phyloP scores from a whole-genome alignment of 2,888 invertebrate genomes.

The Leptinotarsa peninsularis region DNA sequence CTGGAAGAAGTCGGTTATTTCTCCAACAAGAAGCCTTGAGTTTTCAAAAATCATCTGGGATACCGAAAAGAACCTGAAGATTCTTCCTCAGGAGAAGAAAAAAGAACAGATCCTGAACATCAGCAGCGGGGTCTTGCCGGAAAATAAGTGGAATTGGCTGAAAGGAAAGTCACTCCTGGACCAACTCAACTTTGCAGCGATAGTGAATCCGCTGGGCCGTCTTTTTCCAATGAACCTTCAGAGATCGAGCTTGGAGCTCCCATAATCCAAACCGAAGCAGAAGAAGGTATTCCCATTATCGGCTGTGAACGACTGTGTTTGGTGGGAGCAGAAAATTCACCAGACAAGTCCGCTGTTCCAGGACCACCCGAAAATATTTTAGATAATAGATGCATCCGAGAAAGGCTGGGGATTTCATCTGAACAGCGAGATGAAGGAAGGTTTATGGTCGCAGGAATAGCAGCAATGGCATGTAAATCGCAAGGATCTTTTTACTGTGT shows the following conservation, averaged over 20 bases:
- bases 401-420: neutral
- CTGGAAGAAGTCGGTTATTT: neutral
- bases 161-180: neutral
- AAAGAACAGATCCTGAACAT: no score
- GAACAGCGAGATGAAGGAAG: neutral
- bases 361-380: neutral
- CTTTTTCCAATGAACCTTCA: neutral
- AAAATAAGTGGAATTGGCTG: neutral
- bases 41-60: no score
- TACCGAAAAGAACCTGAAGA: no score
- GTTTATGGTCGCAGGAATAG: neutral
- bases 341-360: neutral
- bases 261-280: neutral
- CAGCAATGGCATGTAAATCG: neutral
- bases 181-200: neutral
- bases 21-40: neutral
- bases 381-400: neutral
- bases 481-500: neutral
- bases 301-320: neutral
- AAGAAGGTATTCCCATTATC: neutral
- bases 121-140: no score
- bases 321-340: neutral
- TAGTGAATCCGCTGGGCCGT: neutral
- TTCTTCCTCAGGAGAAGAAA: no score
- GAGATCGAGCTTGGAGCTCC: neutral